Conservation (phyloP, 2,113 vertebrate species). For the Silurus meridionalis region DNA sequence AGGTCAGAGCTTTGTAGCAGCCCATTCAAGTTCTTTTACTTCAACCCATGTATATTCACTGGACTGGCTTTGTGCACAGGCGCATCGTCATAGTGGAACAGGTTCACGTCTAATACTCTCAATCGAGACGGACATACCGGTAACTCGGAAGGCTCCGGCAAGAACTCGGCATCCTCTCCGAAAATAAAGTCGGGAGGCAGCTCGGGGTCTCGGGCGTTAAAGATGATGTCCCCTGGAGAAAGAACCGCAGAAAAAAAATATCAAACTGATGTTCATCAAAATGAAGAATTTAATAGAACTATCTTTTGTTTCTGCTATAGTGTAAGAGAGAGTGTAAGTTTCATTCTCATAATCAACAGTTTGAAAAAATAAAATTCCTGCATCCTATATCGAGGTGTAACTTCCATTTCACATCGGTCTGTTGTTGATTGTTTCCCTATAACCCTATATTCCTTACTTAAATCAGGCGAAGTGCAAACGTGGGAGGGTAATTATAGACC, state of each 20-base stretch:
- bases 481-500: conserved; percentile 4
- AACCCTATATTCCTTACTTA: neutral
- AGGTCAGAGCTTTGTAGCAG: too few relatives aligned
- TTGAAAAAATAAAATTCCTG: neutral
- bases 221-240: conserved; percentile 94
- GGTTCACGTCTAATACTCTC: neutral
- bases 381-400: too few relatives aligned
- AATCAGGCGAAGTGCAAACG: neutral
- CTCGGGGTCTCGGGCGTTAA: conserved; percentile 92
- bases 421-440: neutral
- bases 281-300: too few relatives aligned
- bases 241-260: neutral
- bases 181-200: conserved; percentile 98
- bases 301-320: neutral
- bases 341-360: neutral
- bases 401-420: neutral
- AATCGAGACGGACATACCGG: conserved; percentile 79
- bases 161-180: conserved; percentile 95
- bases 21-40: too few relatives aligned
- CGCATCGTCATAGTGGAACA: too few relatives aligned
- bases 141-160: conserved; percentile 90
- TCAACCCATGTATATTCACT: too few relatives aligned
- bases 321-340: neutral
- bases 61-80: too few relatives aligned
- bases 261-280: neutral